Evolutionary conservation across 2,888 invertebrate species (phyloP).

Genomic region (Epicampocera succincta): DNA sequence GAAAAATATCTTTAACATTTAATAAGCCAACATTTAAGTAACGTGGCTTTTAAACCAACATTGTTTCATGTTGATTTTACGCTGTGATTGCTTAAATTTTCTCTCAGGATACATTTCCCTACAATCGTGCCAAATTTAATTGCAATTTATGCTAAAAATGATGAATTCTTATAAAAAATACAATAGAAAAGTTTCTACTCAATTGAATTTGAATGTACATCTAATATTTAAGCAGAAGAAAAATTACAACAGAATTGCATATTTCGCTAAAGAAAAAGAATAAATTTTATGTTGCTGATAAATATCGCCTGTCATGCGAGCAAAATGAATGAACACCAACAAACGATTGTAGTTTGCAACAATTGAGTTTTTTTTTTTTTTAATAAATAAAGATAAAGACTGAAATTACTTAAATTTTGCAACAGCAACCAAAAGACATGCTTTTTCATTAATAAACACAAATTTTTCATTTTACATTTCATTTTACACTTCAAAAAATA

Average conservation of each 20-base stretch:
- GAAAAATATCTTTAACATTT: too few species aligned
- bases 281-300: constrained; percentile 78
- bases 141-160: too few species aligned
- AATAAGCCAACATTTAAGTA: too few species aligned
- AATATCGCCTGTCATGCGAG: constrained; percentile 76
- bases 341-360: constrained; percentile 52
- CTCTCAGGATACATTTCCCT: too few species aligned
- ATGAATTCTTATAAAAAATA: too few species aligned
- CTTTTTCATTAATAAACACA: too few species aligned
- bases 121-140: too few species aligned
- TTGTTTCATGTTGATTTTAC: too few species aligned
- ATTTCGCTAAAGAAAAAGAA: constrained; percentile 69
- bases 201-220: background rate
- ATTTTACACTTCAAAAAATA: too few species aligned
- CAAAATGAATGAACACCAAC: constrained; percentile 60
- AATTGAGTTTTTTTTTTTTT: constrained; percentile 49
- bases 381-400: constrained; percentile 63
- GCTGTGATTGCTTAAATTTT: too few species aligned
- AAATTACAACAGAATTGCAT: constrained; percentile 32
- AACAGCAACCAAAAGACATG: background rate
- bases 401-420: constrained; percentile 57
- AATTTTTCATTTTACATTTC: background rate
- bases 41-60: too few species aligned
- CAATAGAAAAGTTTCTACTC: too few species aligned
- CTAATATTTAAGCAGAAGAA: constrained; percentile 44